phyloP scores from a whole-genome alignment of 2,797 vertebrate species.

The Danio jaintianensis region DNA sequence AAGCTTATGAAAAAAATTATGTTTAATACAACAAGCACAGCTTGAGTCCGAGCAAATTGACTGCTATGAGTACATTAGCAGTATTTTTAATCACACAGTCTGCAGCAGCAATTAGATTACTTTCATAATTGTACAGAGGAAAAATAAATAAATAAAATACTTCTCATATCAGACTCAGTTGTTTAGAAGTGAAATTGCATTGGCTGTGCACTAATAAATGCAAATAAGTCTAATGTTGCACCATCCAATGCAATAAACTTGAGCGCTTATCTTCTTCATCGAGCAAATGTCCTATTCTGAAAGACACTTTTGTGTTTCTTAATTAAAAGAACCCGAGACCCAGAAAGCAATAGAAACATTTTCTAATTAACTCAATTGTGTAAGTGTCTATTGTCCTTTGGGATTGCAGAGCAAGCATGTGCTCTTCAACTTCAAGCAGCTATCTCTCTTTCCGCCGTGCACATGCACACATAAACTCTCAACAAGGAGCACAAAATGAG shows the following conservation, averaged over 20 bases:
- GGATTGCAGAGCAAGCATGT: constrained; percentile 56
- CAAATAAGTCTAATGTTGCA: constrained; percentile 52
- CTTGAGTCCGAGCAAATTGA: constrained; percentile 60
- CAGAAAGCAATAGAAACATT: constrained; percentile 79
- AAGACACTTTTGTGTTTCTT: constrained; percentile 76
- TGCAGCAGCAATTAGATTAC: constrained; percentile 42
- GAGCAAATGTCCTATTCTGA: constrained; percentile 63
- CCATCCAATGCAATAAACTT: constrained; percentile 56
- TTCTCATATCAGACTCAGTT: constrained; percentile 17
- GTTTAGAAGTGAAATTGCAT: constrained; percentile 32
- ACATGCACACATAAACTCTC: constrained; percentile 32
- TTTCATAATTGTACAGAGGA: neutral
- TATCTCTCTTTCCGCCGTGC: constrained; percentile 69
- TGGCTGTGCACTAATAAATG: constrained; percentile 39
- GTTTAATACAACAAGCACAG: constrained; percentile 41
- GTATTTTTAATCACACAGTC: constrained; percentile 48
- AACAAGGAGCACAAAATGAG: constrained; percentile 66
- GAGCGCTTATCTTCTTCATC: constrained; percentile 68
- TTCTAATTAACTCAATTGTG: constrained; percentile 80
- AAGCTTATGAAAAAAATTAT: constrained; percentile 55
- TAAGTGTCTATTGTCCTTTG: constrained; percentile 69
- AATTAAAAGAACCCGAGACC: constrained; percentile 79
- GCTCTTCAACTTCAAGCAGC: constrained; percentile 67
- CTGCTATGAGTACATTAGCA: constrained; percentile 46
- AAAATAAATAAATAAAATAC: constrained; percentile 24